Evolutionary conservation across 23 tunicate species (phyloP).

Genomic region (Corella eumyota): DNA sequence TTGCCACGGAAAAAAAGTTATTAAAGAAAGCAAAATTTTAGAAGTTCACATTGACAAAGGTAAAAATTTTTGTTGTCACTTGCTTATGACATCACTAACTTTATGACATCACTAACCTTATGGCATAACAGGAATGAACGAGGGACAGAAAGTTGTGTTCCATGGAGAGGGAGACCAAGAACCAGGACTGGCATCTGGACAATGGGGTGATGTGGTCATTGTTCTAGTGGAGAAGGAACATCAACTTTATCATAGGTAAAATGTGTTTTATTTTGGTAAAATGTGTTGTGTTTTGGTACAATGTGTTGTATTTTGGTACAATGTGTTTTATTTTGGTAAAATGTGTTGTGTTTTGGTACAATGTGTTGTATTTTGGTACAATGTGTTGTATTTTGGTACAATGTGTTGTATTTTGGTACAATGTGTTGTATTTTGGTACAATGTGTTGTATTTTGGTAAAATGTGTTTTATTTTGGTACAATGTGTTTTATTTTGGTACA

Average conservation of each 20-base stretch:
- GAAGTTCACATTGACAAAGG: conserved; percentile 96
- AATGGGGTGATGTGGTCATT: conserved; percentile 83
- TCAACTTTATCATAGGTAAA: conserved; percentile 38
- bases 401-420: no score
- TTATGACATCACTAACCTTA: no score
- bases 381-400: no score
- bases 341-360: background rate
- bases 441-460: background rate
- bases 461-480: no score
- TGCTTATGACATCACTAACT: no score
- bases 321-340: background rate
- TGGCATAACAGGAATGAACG: conserved; percentile 73
- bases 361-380: no score
- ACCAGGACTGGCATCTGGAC: conserved; percentile 89
- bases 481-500: no score
- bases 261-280: no score
- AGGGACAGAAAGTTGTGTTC: conserved; percentile 88
- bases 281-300: no score
- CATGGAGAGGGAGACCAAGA: conserved; percentile 95
- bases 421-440: background rate
- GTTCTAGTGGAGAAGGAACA: conserved; percentile 82
- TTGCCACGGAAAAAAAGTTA: conserved; percentile 74
- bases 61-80: background rate
- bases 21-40: conserved; percentile 63
- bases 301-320: no score